A percentile compares a stretch with the other conserved stretches of the same genome.
These are phyloP conservation scores for Glyphotaelius pellucidus DNA, from an alignment of 2,888 invertebrate genomes.

Conservation along the genomic window DNA sequence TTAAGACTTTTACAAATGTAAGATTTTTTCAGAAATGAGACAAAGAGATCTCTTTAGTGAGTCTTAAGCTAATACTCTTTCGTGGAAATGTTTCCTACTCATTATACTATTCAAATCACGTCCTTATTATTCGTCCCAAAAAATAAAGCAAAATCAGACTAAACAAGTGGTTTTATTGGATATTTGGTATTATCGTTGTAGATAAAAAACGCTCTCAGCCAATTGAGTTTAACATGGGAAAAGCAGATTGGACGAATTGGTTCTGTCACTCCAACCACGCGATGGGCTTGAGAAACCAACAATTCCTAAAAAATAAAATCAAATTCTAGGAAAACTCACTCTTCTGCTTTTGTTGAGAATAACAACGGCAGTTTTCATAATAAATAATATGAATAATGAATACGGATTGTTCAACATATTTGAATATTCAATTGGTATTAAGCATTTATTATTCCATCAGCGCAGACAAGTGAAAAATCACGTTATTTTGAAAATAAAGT, in stretches of 20 bases:
- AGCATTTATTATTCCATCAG: not conserved
- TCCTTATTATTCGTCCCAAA: not conserved
- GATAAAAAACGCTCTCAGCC: not conserved
- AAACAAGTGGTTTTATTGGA: not conserved
- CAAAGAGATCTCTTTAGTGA: not conserved
- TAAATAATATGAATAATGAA: not conserved
- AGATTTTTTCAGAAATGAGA: not conserved
- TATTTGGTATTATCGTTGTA: not conserved
- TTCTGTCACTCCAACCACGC: not conserved
- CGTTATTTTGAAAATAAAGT: too few relatives aligned
- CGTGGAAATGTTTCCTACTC: not conserved
- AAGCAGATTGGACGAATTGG: slow-evolving; percentile 2
- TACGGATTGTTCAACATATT: not conserved
- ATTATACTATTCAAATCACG: slow-evolving; percentile 2
- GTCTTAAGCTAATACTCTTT: not conserved
- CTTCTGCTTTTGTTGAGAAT: not conserved
- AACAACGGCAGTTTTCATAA: not conserved
- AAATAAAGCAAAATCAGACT: not conserved
- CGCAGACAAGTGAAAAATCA: too few relatives aligned
- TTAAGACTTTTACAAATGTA: not conserved
- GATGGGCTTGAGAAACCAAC: not conserved
- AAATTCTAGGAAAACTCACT: not conserved
- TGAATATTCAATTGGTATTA: not conserved
- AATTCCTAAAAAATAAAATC: not conserved
- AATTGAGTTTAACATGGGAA: not conserved